phyloP scores from a whole-genome alignment of 2,888 invertebrate species.

The Flabesymbios commensalis region DNA sequence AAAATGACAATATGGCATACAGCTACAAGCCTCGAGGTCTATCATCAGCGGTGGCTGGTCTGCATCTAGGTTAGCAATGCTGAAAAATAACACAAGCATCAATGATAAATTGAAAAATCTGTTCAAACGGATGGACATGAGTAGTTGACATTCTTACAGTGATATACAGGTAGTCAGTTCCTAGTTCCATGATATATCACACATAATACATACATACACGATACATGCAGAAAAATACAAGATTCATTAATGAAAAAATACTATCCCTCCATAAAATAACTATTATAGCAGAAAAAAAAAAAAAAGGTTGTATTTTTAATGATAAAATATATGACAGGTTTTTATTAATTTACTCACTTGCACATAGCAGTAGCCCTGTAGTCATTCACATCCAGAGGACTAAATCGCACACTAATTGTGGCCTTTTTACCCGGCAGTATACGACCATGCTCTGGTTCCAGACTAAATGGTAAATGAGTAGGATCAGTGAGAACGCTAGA shows the following conservation, averaged over 20 bases:
- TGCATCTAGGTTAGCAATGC: constrained; percentile 56
- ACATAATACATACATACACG: too few species aligned
- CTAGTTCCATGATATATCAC: too few species aligned
- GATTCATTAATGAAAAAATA: too few species aligned
- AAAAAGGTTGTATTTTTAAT: too few species aligned
- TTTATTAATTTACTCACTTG: too few species aligned
- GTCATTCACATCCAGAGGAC: constrained; percentile 58
- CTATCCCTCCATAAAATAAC: too few species aligned
- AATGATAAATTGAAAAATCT: background rate
- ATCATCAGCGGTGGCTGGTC: constrained; percentile 52
- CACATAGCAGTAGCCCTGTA: constrained; percentile 59
- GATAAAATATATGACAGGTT: too few species aligned
- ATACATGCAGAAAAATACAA: too few species aligned
- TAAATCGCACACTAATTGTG: constrained; percentile 52
- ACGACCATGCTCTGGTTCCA: constrained; percentile 57
- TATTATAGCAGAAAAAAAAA: too few species aligned
- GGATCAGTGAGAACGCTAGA: constrained; percentile 36
- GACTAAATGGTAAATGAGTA: constrained; percentile 55
- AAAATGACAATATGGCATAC: constrained; percentile 74
- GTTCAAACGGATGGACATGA: too few species aligned
- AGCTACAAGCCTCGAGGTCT: constrained; percentile 67
- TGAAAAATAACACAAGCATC: constrained; percentile 29
- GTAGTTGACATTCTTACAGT: too few species aligned
- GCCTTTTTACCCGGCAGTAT: constrained; percentile 52
- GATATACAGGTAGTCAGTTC: too few species aligned